Base-by-base conservation (phyloP, 2,888 invertebrate species). In the Cetonia aurata region DNA sequence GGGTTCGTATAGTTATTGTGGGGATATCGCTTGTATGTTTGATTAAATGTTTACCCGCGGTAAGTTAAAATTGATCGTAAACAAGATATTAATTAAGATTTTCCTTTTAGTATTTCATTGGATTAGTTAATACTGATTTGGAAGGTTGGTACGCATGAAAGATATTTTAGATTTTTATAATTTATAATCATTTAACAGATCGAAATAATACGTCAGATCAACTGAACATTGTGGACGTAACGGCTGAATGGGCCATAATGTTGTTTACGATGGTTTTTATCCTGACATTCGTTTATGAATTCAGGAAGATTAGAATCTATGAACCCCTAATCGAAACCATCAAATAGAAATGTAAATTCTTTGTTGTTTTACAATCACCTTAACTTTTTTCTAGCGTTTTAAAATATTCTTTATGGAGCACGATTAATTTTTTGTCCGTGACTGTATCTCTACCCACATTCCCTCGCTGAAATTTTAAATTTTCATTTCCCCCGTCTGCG, bases 121-220 rank as follows among this genome's bases (percentile, higher is more conserved):
- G 74, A 4, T 52, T 46, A 17, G 70, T 74, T 66, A 37, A 66
- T 42, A 74, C 76, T n/a, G 77, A 76, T 74, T 89, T 89, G 89
- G 1, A 44, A 44, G 81, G 83, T 70, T 84, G 84, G 25, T 80
- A 82, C 6, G 86, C 88, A 78, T 87, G 87, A 1, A 89, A 1
- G 90, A 87, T 85, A 81, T 80, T 10, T n/a, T n/a, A n/a, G n/a
- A 25, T 82, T 86, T 53, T 89, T 78, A 83, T 89, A 3, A 81
- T 85, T 25, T 25, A 25, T 25, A 10, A 88, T 88, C 73, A 52
- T 52, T 15, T 4, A 17, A 17, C 17, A 52, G 52, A 4, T 52
- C 15, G 52, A 52, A 52, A 19, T 6, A 52, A 9, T 2, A 44
- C 44, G 44, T 13, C 44, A 6, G 6, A 44, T 17, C 10, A 15